These are phyloP conservation scores for Leucophenga maculata DNA, from an alignment of 2,888 invertebrate species.

Conservation along the genomic window DNA sequence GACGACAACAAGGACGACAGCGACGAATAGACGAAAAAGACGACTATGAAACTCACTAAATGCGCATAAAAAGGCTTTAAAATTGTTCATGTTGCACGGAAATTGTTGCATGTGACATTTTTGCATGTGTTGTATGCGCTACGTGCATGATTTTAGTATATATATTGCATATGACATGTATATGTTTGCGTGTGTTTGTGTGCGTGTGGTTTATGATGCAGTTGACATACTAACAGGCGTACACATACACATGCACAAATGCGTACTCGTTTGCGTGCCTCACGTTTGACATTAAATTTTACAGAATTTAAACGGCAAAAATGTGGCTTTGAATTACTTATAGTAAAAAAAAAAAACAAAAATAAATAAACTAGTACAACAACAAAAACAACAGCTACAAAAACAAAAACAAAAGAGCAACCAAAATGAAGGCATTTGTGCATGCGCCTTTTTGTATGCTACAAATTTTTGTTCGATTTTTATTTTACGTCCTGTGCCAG, in stretches of 20 bases:
- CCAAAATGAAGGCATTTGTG: too few relatives aligned
- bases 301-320: conserved; percentile 19
- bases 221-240: conserved; percentile 59
- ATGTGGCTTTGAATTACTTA: conserved; percentile 30
- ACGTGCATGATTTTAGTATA: neutral
- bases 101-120: conserved; percentile 64
- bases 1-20: neutral
- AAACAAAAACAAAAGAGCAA: conserved; percentile 26
- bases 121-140: conserved; percentile 33
- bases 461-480: conserved; percentile 38
- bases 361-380: too few relatives aligned
- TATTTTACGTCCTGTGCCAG: conserved; percentile 28
- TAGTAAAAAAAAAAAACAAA: conserved; percentile 27
- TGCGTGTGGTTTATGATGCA: conserved; percentile 57
- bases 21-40: neutral
- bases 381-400: neutral
- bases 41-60: conserved; percentile 47
- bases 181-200: conserved; percentile 31
- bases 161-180: neutral
- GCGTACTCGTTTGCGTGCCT: conserved; percentile 45
- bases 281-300: conserved; percentile 50
- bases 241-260: conserved; percentile 53
- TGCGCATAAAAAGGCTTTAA: conserved; percentile 47
- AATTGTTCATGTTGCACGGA: conserved; percentile 49
- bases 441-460: conserved; percentile 1